A percentile compares a stretch with the other conserved stretches of the same genome.
These are phyloP conservation scores for Thereuonema tuberculata DNA, from an alignment of 1,140 invertebrate species.

Conservation along the genomic window DNA sequence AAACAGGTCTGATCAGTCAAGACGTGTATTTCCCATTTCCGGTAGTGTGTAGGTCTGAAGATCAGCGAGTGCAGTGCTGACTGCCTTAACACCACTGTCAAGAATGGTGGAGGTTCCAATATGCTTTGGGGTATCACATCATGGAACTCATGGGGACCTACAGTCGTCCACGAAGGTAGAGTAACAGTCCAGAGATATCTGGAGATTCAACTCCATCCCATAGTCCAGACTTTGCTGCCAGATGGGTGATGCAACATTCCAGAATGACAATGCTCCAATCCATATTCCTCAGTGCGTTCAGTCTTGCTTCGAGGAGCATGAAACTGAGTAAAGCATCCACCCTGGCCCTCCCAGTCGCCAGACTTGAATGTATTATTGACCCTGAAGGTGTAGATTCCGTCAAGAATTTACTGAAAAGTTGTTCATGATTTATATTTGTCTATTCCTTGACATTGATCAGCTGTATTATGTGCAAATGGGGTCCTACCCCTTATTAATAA, in stretches of 20 bases:
- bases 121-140: background rate
- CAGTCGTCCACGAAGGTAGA: background rate
- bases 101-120: background rate
- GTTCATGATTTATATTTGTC: background rate
- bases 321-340: background rate
- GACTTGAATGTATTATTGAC: background rate
- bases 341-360: background rate
- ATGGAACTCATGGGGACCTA: background rate
- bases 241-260: background rate
- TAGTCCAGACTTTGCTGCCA: background rate
- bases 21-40: background rate
- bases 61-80: background rate
- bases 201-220: background rate
- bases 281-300: background rate
- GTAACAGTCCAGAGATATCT: background rate
- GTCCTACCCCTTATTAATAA: background rate
- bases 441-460: slow-evolving; percentile 11
- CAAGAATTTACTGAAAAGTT: background rate
- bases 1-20: background rate
- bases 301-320: background rate
- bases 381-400: background rate
- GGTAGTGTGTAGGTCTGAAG: background rate
- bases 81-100: background rate
- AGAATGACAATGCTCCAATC: background rate
- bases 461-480: background rate